Evolutionary conservation across 2,113 vertebrate genomes (phyloP).

Genomic region (Malaclemys terrapin): DNA sequence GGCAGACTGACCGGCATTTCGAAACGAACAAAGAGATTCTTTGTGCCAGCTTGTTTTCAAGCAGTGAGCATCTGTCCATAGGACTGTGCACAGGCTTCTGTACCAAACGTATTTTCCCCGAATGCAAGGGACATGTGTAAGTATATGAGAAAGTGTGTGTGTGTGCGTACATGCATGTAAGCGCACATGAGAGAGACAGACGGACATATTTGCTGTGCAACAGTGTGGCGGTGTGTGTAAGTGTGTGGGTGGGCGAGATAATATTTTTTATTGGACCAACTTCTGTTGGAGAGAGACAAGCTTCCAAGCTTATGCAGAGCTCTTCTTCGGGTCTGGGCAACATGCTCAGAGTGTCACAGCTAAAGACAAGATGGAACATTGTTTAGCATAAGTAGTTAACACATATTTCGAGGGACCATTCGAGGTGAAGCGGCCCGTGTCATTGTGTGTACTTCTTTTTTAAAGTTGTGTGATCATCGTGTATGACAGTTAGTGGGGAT

Average conservation of each 20-base stretch:
- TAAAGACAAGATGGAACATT: no score
- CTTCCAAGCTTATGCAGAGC: no score
- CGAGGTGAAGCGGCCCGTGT: neutral
- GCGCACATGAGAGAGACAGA: neutral
- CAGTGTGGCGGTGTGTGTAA: accelerated
- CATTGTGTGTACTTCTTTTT: neutral
- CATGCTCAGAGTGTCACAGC: no score
- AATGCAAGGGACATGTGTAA: neutral
- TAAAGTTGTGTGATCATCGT: neutral
- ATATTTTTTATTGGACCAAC: no score
- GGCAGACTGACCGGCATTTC: conserved; percentile 44
- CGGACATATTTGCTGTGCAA: neutral
- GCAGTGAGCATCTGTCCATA: conserved; percentile 52
- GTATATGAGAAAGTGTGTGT: neutral
- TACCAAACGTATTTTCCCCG: neutral
- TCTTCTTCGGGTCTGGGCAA: no score
- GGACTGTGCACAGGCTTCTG: conserved; percentile 42
- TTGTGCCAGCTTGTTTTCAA: conserved; percentile 51
- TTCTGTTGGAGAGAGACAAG: no score
- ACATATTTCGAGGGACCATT: neutral
- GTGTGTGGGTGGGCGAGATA: neutral
- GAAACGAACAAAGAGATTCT: conserved; percentile 44
- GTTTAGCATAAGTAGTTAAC: neutral
- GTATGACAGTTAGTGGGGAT: accelerated
- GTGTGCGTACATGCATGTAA: neutral